Conservation (phyloP, 2,113 vertebrate species). For the Meriones unguiculatus region DNA sequence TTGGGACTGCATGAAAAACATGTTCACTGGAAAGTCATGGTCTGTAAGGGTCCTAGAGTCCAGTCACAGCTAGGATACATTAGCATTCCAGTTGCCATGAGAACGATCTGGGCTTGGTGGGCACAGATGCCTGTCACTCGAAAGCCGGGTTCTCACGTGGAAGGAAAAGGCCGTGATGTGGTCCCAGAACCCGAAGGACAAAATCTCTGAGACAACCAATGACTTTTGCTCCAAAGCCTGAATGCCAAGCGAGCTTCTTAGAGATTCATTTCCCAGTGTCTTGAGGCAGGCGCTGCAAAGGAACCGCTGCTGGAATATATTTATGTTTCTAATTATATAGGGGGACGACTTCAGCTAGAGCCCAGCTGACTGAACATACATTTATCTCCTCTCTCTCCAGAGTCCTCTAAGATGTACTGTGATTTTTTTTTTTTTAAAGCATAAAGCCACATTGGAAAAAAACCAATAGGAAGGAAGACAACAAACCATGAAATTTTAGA, state of each 20-base stretch:
- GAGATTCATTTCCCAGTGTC: not conserved
- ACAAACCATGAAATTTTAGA: not conserved
- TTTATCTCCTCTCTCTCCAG: slow-evolving; percentile 11
- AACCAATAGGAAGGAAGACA: not conserved
- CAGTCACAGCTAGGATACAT: not conserved
- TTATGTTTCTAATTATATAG: slow-evolving; percentile 53
- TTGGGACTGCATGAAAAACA: slow-evolving; percentile 22
- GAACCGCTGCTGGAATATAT: not conserved
- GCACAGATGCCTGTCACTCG: not conserved
- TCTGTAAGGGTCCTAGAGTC: not conserved
- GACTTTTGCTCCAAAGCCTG: not conserved
- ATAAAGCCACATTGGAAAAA: slow-evolving; percentile 45
- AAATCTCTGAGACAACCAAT: not conserved
- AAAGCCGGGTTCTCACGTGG: not conserved
- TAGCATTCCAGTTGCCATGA: not conserved
- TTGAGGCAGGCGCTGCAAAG: not conserved
- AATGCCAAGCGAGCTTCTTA: slow-evolving; percentile 13
- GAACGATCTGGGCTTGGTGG: not conserved
- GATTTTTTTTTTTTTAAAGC: not conserved
- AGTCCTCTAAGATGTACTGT: not conserved
- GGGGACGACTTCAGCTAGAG: slow-evolving; percentile 36
- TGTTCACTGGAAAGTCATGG: not conserved
- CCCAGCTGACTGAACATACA: slow-evolving; percentile 20
- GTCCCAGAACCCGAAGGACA: not conserved
- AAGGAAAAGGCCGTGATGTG: not conserved